These are phyloP conservation scores for Psophia crepitans DNA, from an alignment of 2,113 vertebrate genomes.

Conservation along the genomic window DNA sequence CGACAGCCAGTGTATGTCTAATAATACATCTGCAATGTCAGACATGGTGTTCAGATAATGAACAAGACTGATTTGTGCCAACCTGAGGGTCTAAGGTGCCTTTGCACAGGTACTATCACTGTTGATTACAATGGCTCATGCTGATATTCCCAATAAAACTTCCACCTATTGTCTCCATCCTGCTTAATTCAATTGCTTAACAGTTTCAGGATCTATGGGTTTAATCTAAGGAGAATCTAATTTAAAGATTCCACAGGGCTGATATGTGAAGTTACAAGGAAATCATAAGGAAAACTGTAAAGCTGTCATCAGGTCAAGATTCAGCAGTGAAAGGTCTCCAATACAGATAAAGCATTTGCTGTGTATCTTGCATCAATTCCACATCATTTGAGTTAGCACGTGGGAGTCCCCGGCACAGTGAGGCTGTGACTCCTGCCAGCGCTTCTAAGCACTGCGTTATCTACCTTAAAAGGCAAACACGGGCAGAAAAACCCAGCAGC, in stretches of 20 bases:
- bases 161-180: background rate
- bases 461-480: background rate
- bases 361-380: background rate
- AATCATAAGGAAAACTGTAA: background rate
- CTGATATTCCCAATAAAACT: background rate
- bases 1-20: background rate
- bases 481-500: background rate
- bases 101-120: background rate
- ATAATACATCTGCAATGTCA: background rate
- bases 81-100: background rate
- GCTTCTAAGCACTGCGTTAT: background rate
- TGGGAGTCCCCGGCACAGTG: background rate
- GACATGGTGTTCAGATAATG: background rate
- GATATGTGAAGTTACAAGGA: background rate
- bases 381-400: background rate
- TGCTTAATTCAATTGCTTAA: background rate
- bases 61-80: background rate
- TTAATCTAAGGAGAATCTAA: constrained; percentile 7
- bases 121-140: fast-evolving
- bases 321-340: background rate
- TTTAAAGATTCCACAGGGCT: background rate
- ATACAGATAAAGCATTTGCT: background rate
- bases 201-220: background rate
- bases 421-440: background rate
- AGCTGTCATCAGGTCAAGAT: background rate